A percentile compares a stretch with the other conserved stretches of the same genome.
Conservation (phyloP, 2,797 vertebrate genomes). For the Eidolon dupreanum region DNA sequence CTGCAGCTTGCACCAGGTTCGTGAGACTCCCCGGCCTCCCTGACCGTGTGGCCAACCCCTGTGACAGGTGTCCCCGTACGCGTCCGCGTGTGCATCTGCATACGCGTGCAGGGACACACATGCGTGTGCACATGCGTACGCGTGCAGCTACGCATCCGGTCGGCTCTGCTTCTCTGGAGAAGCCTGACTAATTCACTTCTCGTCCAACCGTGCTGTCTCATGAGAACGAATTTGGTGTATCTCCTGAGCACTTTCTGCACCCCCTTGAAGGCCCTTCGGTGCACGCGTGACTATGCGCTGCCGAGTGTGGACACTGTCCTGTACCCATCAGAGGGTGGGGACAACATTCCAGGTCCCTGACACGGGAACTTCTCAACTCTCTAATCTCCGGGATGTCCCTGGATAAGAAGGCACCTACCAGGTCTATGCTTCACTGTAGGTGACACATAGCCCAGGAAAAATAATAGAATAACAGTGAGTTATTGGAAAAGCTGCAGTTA, state of each 20-base stretch:
- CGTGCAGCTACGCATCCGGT: no score
- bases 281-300: rapidly evolving
- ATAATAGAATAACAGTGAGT: background rate
- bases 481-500: background rate
- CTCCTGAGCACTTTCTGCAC: background rate
- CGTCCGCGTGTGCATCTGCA: no score
- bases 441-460: background rate
- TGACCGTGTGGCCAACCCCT: background rate
- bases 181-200: background rate
- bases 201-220: background rate
- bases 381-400: background rate
- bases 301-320: background rate
- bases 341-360: background rate
- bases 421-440: background rate
- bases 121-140: no score
- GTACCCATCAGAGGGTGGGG: no score
- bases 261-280: background rate
- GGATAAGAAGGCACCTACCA: background rate
- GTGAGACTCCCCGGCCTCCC: background rate
- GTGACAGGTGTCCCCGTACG: background rate
- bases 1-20: rapidly evolving
- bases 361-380: background rate
- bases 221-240: background rate
- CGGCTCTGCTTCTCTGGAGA: background rate
- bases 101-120: no score